phyloP scores from a whole-genome alignment of 2,797 vertebrate genomes.

The Eupleurogrammus muticus region DNA sequence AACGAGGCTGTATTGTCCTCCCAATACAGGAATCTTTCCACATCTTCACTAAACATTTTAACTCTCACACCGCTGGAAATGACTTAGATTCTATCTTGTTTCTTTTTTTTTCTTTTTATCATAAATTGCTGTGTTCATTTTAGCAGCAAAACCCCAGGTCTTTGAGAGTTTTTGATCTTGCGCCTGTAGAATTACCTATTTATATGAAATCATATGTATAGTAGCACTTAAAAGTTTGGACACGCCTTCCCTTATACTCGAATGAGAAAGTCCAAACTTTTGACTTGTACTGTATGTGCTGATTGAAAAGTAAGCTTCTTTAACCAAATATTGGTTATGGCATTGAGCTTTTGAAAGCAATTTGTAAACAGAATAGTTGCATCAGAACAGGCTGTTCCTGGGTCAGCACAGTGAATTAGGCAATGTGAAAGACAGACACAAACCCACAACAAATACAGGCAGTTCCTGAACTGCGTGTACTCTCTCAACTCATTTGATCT shows the following conservation, averaged over 20 bases:
- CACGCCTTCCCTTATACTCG: background rate
- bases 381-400: slow-evolving; percentile 36
- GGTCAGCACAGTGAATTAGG: slow-evolving; percentile 32
- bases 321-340: slow-evolving; percentile 8
- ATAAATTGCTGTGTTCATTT: background rate
- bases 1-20: slow-evolving; percentile 70
- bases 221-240: background rate
- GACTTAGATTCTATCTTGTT: background rate
- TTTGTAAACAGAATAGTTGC: slow-evolving; percentile 33
- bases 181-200: background rate
- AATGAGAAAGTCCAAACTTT: too few relatives aligned
- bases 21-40: slow-evolving; percentile 38
- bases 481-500: slow-evolving; percentile 15
- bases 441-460: slow-evolving; percentile 30
- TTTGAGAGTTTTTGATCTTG: background rate
- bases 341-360: slow-evolving; percentile 13
- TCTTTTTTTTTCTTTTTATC: background rate
- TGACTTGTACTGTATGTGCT: background rate
- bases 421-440: slow-evolving; percentile 23
- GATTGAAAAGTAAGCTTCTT: slow-evolving; percentile 5
- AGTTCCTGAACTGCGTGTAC: slow-evolving; percentile 33
- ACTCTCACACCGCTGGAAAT: slow-evolving; percentile 20
- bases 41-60: slow-evolving; percentile 30
- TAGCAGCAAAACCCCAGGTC: background rate
- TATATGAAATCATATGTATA: background rate